phyloP scores from a whole-genome alignment of 2,113 vertebrate genomes.

The Mesitornis unicolor region DNA sequence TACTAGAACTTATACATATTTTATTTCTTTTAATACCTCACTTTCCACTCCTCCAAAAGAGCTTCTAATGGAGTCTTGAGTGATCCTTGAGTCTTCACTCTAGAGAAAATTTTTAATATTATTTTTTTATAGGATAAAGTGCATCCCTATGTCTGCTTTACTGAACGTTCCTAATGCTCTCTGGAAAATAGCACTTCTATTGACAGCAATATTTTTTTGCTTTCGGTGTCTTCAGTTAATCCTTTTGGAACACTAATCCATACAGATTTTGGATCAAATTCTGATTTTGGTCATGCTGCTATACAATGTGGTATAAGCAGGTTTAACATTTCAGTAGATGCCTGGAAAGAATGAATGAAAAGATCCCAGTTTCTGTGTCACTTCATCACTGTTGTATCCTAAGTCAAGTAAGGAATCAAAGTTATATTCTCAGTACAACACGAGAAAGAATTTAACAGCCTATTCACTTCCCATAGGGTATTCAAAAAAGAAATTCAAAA shows the following conservation, averaged over 20 bases:
- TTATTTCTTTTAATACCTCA: constrained; percentile 35
- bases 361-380: background rate
- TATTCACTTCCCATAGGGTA: background rate
- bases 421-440: background rate
- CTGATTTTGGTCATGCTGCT: background rate
- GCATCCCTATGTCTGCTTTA: background rate
- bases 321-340: background rate
- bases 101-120: background rate
- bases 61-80: constrained; percentile 19
- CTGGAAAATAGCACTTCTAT: background rate
- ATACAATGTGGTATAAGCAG: background rate
- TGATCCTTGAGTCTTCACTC: background rate
- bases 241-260: background rate
- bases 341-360: background rate
- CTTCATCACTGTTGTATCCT: background rate
- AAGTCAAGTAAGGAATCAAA: background rate
- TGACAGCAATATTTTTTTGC: background rate
- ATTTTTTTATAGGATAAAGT: constrained; percentile 20
- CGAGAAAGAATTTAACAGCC: background rate
- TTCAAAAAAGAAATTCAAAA: background rate
- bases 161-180: background rate
- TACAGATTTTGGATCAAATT: background rate
- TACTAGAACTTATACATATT: constrained; percentile 22
- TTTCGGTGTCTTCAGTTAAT: background rate
- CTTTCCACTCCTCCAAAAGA: background rate